These are phyloP conservation scores for Oxyruncus cristatus DNA, from an alignment of 2,113 vertebrate genomes.

Conservation along the genomic window DNA sequence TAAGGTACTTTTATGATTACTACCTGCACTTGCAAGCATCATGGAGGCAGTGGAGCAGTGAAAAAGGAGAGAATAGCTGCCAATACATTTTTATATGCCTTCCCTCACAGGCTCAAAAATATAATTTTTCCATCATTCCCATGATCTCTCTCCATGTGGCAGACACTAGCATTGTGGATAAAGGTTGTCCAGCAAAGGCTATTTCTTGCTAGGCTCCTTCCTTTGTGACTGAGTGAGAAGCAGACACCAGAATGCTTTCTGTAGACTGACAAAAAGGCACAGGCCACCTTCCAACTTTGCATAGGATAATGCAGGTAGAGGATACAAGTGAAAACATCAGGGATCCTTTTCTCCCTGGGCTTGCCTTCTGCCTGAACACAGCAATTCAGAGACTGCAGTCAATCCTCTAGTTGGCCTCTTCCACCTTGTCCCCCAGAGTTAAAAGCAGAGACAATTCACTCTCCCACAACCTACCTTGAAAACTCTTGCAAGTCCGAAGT, in stretches of 20 bases:
- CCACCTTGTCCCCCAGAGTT: not conserved
- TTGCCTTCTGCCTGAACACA: not conserved
- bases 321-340: fast-evolving
- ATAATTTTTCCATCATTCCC: not conserved
- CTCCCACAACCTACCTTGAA: constrained; percentile 80
- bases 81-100: not conserved
- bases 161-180: not conserved
- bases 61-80: not conserved
- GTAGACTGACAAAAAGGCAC: not conserved
- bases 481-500: constrained; percentile 94
- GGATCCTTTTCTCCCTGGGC: not conserved
- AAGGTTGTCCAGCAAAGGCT: not conserved
- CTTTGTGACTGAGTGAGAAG: not conserved
- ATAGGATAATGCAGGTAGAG: not conserved
- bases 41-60: not conserved
- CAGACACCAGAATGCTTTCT: not conserved
- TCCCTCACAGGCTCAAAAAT: not conserved
- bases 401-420: not conserved
- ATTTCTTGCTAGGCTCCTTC: not conserved
- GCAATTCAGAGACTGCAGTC: not conserved
- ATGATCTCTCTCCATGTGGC: not conserved
- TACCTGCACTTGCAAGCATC: not conserved
- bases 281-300: not conserved
- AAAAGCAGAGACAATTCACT: not conserved
- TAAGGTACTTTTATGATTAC: not conserved